Base-by-base conservation (phyloP, 1,140 invertebrate species). In the Propsilocerus akamusi region DNA sequence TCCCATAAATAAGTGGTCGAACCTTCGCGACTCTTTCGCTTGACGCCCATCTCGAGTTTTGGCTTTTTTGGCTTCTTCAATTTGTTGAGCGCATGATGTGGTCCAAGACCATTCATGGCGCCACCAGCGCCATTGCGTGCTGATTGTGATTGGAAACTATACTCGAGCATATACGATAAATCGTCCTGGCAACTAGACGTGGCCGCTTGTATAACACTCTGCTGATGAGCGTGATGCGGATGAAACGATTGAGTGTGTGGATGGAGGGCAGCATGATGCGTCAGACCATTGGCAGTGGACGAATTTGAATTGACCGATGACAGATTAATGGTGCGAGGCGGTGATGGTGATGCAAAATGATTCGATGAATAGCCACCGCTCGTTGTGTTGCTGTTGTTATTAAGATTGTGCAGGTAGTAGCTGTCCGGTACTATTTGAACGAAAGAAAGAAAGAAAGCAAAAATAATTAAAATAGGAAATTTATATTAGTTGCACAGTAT, bases 1-100 rank as follows among this genome's bases (percentile, higher is more conserved):
- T 99, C 96, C 95, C 96, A 99, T 52, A 99, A 75, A 67, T 98
- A 99, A 22, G 94, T 97, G 52, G 95, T 97, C 55, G 89, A 93
- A 55, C 91, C 90, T 74, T 96, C 92, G 61, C 92, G 76, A 56
- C 81, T 89, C 72, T 95, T 89, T 68, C 88, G 76, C 71, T 97
- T 90, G 25, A 87, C 80, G 52, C 73, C 73, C 59, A 74, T 72
- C 50, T 72, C 63, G 50, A 72, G 72, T 56, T 75, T 76, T 51
- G 78, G 72, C 60, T 85, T 84, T 64, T 84, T 84, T 56, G 82
- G 74, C 61, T 83, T 72, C 62, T 74, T 86, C 55, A 72, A 74
- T 63, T 81, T 81, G 64, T 84, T 84, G 64, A 76, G 73, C 59
- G 74, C 72, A 57, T 68, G 67, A 51, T 68, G 66, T 26, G 53